A percentile compares a stretch with the other conserved stretches of the same genome.
phyloP scores from a whole-genome alignment of 2,797 vertebrate species.

The Myioborus melanocephalus region DNA sequence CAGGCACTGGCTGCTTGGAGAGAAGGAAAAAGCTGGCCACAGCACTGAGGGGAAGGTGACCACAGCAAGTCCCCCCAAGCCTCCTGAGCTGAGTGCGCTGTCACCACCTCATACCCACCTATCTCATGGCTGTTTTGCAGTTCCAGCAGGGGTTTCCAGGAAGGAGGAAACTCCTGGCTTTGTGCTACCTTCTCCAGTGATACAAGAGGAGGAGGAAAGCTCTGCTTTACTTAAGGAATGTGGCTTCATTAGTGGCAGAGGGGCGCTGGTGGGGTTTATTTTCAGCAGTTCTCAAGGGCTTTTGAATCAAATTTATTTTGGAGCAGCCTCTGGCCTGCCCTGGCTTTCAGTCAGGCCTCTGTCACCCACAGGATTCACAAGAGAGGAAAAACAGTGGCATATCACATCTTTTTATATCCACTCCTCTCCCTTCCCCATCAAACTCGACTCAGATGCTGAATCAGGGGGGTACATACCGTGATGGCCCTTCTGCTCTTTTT shows the following conservation, averaged over 20 bases:
- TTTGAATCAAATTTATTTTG: neutral
- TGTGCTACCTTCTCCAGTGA: neutral
- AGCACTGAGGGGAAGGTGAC: neutral
- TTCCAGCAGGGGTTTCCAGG: neutral
- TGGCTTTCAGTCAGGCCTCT: neutral
- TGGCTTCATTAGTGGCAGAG: neutral
- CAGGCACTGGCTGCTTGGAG: neutral
- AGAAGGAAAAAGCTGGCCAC: neutral
- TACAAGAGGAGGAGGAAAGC: neutral
- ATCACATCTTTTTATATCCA: neutral
- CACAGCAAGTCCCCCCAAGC: neutral
- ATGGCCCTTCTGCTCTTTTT: neutral
- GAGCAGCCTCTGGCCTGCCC: neutral
- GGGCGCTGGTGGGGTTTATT: neutral
- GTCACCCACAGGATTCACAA: neutral
- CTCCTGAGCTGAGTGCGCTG: neutral
- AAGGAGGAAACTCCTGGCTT: neutral
- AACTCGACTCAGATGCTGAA: neutral
- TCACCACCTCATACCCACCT: neutral
- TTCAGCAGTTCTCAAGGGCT: neutral
- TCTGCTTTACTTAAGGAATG: neutral
- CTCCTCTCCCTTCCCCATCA: neutral
- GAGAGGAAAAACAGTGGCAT: neutral
- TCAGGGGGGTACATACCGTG: rapidly evolving
- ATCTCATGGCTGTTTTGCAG: neutral